Conservation (phyloP, 1,140 invertebrate species). For the Scaptomyza pallida region DNA sequence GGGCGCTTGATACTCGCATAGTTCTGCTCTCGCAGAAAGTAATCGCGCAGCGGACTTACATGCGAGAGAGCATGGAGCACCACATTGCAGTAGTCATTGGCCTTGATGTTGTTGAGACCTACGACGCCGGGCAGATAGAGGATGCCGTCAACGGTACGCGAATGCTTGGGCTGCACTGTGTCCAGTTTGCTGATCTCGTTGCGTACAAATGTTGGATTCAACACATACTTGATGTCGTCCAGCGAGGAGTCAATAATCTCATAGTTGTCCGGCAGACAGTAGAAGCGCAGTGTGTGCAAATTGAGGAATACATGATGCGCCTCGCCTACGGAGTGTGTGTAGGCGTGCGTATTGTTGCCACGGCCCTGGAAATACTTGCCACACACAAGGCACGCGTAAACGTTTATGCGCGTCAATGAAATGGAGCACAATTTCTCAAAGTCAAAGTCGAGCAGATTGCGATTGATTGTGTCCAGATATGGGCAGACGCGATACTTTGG, state of each 20-base stretch:
- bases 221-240: conserved; percentile 99
- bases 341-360: conserved; percentile 99
- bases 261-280: conserved; percentile 99
- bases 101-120: conserved; percentile 99
- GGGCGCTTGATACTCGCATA: conserved; percentile 95
- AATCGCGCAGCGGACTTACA: conserved; percentile 96
- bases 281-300: conserved; percentile 98
- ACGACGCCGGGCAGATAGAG: conserved; percentile 98
- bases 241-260: conserved; percentile 99
- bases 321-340: conserved; percentile 98
- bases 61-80: conserved; percentile 98
- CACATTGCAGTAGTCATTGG: conserved; percentile 99
- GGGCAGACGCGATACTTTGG: conserved; percentile 88
- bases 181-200: conserved; percentile 92
- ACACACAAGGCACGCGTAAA: conserved; percentile 99
- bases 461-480: conserved; percentile 98
- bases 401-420: conserved; percentile 98
- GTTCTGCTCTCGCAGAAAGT: conserved; percentile 97
- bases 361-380: conserved; percentile 99
- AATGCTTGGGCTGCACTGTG: conserved; percentile 91
- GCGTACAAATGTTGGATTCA: conserved; percentile 97
- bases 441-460: conserved; percentile 99
- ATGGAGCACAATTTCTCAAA: conserved; percentile 99
- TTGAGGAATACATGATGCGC: conserved; percentile 99
- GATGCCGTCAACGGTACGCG: conserved; percentile 96